These are phyloP conservation scores for Hylia prasina DNA, from an alignment of 2,113 vertebrate species.

Conservation along the genomic window DNA sequence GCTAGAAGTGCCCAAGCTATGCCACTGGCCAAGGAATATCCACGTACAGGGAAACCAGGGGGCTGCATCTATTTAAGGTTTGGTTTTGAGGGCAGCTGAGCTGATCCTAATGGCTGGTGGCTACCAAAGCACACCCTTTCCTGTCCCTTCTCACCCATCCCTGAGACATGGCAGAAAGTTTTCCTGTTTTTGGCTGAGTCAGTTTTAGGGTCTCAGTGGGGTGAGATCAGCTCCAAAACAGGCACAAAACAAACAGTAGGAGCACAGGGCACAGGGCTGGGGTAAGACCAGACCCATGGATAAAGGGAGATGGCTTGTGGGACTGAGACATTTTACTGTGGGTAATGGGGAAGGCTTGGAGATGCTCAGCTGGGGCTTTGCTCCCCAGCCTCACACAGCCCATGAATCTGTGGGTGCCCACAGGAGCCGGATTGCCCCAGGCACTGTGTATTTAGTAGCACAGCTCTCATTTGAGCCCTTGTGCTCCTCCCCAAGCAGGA, in stretches of 20 bases:
- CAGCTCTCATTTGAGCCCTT: not conserved
- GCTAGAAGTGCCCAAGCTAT: not conserved
- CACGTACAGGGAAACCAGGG: not conserved
- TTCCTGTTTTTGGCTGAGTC: not conserved
- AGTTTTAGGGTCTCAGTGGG: not conserved
- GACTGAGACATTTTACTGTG: not conserved
- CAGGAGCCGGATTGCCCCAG: not conserved
- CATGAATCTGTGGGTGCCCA: not conserved
- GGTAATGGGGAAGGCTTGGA: not conserved
- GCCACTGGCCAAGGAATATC: not conserved
- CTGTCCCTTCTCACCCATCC: not conserved
- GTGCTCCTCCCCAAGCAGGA: not conserved
- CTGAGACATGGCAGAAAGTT: not conserved
- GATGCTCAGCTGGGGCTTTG: not conserved
- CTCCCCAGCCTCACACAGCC: not conserved
- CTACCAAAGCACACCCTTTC: not conserved
- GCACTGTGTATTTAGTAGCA: fast-evolving
- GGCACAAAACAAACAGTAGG: not conserved
- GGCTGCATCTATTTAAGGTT: not conserved
- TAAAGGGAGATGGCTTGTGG: not conserved
- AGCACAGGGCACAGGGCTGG: fast-evolving
- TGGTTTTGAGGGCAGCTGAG: not conserved
- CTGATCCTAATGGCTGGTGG: not conserved
- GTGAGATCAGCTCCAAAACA: fast-evolving
- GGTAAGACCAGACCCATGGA: not conserved